Evolutionary conservation across 2,797 vertebrate species (phyloP).

Genomic region (Sebastes nivosus): DNA sequence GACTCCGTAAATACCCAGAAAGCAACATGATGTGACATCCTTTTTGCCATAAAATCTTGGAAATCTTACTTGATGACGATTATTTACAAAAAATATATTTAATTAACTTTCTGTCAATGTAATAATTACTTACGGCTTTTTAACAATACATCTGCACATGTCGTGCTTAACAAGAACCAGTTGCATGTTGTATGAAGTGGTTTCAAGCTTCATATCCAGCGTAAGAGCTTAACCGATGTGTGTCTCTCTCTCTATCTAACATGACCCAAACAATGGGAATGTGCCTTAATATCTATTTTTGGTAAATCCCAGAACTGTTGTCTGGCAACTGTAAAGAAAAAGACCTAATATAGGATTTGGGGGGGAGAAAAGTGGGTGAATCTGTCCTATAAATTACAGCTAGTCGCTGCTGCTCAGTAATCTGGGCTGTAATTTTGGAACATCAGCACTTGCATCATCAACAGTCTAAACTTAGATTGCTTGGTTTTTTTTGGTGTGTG

Average conservation of each 20-base stretch:
- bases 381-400: slow-evolving; percentile 44
- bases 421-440: slow-evolving; percentile 42
- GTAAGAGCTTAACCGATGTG: neutral
- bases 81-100: neutral
- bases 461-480: slow-evolving; percentile 18
- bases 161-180: neutral
- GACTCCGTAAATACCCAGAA: neutral
- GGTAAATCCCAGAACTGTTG: slow-evolving; percentile 18
- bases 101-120: neutral
- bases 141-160: neutral
- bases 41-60: neutral
- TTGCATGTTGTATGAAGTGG: neutral
- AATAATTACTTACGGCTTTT: neutral
- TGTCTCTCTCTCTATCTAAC: neutral
- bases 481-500: neutral
- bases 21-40: neutral
- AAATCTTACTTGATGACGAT: neutral
- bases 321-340: slow-evolving; percentile 9
- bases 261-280: slow-evolving; percentile 1
- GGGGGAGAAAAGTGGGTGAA: slow-evolving; percentile 5
- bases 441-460: slow-evolving; percentile 15
- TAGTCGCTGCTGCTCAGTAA: slow-evolving; percentile 16
- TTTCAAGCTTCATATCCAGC: neutral
- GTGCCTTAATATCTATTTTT: slow-evolving; percentile 22
- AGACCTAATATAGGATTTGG: neutral